phyloP scores from a whole-genome alignment of 1,140 invertebrate genomes.

The Eumeta japonica region DNA sequence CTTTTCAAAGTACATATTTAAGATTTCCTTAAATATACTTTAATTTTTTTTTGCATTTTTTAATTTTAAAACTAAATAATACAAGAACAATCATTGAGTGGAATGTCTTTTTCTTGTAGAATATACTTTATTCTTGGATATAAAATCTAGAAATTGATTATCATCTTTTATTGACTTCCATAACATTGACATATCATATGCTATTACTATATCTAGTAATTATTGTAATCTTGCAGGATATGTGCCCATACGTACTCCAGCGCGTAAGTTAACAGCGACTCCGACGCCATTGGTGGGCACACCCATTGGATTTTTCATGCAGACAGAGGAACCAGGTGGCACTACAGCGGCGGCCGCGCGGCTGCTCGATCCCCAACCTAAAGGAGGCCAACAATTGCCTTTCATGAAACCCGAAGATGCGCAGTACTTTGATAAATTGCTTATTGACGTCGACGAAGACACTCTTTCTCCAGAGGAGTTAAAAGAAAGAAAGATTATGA shows the following conservation, averaged over 20 bases:
- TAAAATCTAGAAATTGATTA: no score
- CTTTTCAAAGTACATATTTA: no score
- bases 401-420: slow-evolving; percentile 99
- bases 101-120: no score
- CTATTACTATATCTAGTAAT: no score
- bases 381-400: slow-evolving; percentile 84
- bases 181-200: no score
- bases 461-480: slow-evolving; percentile 92
- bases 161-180: no score
- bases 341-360: slow-evolving; percentile 73
- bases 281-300: slow-evolving; percentile 94
- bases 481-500: slow-evolving; percentile 99
- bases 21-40: no score
- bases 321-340: slow-evolving; percentile 76
- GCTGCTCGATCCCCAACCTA: slow-evolving; percentile 95
- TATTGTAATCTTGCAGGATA: no score
- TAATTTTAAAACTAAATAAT: no score
- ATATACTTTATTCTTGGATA: no score
- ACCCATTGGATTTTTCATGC: slow-evolving; percentile 95
- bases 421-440: slow-evolving; percentile 98
- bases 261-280: slow-evolving; percentile 93
- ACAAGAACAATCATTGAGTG: no score
- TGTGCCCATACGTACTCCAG: slow-evolving; percentile 95
- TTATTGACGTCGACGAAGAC: slow-evolving; percentile 98
- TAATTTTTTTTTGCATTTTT: no score